A percentile compares a stretch with the other conserved stretches of the same genome.
phyloP scores from a whole-genome alignment of 2,113 vertebrate species.

The Hippocampus comes region DNA sequence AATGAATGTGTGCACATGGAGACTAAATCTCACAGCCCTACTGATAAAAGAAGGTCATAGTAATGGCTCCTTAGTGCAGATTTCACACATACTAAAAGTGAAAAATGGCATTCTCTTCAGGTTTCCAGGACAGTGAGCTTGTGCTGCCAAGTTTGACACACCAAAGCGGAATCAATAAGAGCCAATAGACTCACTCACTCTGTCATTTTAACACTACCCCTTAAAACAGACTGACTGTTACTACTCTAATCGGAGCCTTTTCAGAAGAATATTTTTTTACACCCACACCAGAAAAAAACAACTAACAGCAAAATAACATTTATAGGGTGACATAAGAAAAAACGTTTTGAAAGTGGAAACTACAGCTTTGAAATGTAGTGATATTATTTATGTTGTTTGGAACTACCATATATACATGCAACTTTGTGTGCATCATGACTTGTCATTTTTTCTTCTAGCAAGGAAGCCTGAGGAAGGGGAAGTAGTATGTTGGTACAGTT shows the following conservation, averaged over 20 bases:
- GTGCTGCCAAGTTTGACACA: slow-evolving; percentile 48
- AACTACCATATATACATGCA: too few species aligned
- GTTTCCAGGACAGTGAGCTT: slow-evolving; percentile 42
- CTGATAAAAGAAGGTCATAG: slow-evolving; percentile 45
- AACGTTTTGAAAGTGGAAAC: background rate
- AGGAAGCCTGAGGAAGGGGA: too few species aligned
- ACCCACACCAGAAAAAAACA: background rate
- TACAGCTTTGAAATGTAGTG: too few species aligned
- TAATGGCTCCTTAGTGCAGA: slow-evolving; percentile 16
- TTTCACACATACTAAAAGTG: slow-evolving; percentile 42
- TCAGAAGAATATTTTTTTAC: background rate
- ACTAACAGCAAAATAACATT: background rate
- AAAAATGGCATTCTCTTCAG: slow-evolving; percentile 36
- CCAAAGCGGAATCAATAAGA: slow-evolving; percentile 53
- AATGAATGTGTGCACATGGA: slow-evolving; percentile 17
- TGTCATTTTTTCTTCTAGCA: too few species aligned
- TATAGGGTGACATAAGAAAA: background rate
- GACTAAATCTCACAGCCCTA: slow-evolving; percentile 28
- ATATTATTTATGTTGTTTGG: too few species aligned
- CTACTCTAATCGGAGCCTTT: background rate
- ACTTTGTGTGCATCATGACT: too few species aligned
- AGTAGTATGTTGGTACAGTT: too few species aligned
- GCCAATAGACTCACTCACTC: slow-evolving; percentile 53
- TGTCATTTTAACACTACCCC: slow-evolving; percentile 42
- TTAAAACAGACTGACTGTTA: slow-evolving; percentile 10